Evolutionary conservation across 2,888 invertebrate genomes (phyloP), one percentile per base, ranked within the genome.

Genomic region (Lymantria monacha): DNA sequence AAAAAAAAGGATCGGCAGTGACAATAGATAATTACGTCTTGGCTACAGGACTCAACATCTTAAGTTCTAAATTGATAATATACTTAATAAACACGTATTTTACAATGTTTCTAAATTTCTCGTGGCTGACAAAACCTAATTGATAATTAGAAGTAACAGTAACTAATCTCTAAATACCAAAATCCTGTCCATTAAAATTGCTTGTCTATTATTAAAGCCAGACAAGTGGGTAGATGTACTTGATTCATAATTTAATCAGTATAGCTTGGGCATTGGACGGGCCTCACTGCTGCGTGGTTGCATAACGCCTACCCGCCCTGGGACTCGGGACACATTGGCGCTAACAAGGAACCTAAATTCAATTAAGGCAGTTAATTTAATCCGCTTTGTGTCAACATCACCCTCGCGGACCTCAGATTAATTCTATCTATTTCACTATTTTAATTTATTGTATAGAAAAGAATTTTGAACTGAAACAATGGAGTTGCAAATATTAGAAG

Each of bases 301-400:
- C 69, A 72, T 67, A 72, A 66, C 61, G 68, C 48, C 59, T 59
- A 61, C 52, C 59, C 55, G 57, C 63, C 58, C 55, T 53, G 53
- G 60, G 60, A 55, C 55, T 56, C 62, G 83, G 85, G 85, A 83
- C 87, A 86, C 85, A 76, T 83, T 76, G 84, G 79, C 81, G n/a
- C n/a, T 81, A 83, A 87, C 90, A 87, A 87, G 85, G 78, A 87
- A 83, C 85, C 88, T 84, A 87, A 90, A 91, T 91, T 88, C 91
- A 91, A 91, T 91, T 91, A 91, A 85, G 87, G 76, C 84, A 84
- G 90, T 91, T 91, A 90, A 91, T 91, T 90, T 90, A 89, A 89
- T 82, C 86, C 83, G 79, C 82, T 85, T 85, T 85, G 82, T 81
- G 83, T 79, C 85, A 79, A 79, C 81, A 79, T 76, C 76, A 75